Percentiles rank a stretch among this genome's conserved stretches.
Conservation (phyloP, 23 tunicate genomes). For the Halocynthia roretzi region DNA sequence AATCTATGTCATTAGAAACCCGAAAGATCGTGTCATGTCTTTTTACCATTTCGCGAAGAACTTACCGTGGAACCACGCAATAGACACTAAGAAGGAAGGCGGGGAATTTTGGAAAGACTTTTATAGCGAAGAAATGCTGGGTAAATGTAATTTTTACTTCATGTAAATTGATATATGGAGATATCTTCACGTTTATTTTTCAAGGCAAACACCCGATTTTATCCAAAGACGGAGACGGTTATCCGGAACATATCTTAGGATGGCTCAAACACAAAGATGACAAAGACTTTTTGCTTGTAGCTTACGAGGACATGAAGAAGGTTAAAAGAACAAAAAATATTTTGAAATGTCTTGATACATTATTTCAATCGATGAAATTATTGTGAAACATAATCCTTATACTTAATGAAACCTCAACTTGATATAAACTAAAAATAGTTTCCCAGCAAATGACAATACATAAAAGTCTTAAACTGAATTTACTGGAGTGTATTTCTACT, state of each 20-base stretch:
- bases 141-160: background rate
- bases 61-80: background rate
- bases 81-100: background rate
- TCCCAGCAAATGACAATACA: too few relatives aligned
- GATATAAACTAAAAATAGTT: too few relatives aligned
- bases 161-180: too few relatives aligned
- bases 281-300: background rate
- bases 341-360: too few relatives aligned
- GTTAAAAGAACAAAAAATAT: background rate
- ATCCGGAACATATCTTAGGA: slow-evolving; percentile 3
- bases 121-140: background rate
- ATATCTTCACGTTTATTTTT: background rate
- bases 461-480: too few relatives aligned
- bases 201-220: background rate
- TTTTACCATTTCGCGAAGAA: background rate
- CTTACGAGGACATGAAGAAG: background rate
- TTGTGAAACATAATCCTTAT: too few relatives aligned
- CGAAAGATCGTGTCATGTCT: slow-evolving; percentile 4
- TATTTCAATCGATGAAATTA: too few relatives aligned
- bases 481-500: background rate
- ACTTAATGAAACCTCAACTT: too few relatives aligned
- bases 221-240: background rate
- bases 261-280: slow-evolving; percentile 11
- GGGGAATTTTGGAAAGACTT: background rate
- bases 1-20: background rate